Evolutionary conservation across 2,113 vertebrate genomes (phyloP), one percentile per base, ranked within the genome.

Genomic region (Uria aalge): DNA sequence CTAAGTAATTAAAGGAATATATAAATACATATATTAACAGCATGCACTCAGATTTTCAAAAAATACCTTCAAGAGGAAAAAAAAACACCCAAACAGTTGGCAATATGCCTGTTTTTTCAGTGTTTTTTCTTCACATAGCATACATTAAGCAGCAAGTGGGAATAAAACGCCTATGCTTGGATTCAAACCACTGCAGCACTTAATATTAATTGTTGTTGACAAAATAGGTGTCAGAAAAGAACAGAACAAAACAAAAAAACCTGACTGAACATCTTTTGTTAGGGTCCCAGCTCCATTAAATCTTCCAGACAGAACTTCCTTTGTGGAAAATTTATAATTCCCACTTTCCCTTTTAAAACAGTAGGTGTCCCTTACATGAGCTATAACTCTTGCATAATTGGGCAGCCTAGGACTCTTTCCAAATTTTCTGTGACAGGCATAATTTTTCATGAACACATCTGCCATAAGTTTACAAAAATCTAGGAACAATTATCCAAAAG

Each of bases 381-480:
- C 91, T 95, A 97, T 98, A 98, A 98, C 52, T 98, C 97, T 98
- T 95, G 56, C 88, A 97, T 98, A 98, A 98, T 98, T 98, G 96
- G 97, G 74, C 79, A 97, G 93, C 89, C 94, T 95, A 98, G 98
- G 97, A 98, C 34, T 96, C 90, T 90, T 97, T 98, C 97, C 96
- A 98, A 98, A 97, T 96, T 97, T 97, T 92, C 56, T 85, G 52
- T 85, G 97, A 97, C 91, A 96, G 67, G 75, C 52, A 88, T 96
- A 96, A 98, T 98, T 98, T 98, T 98, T 98, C 97, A 98, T 86
- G 60, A 97, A 92, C 82, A 93, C 71, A 94, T 97, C 93, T 97
- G 92, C 72, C 75, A 57, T 95, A 92, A 95, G 60, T 96, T 94
- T 68, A 85, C 73, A 93, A 83, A 95, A 94, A 85, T 82, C 52